Evolutionary conservation across 2,797 vertebrate species (phyloP), one percentile per base, ranked within the genome.

Genomic region (Hyperoplus immaculatus): DNA sequence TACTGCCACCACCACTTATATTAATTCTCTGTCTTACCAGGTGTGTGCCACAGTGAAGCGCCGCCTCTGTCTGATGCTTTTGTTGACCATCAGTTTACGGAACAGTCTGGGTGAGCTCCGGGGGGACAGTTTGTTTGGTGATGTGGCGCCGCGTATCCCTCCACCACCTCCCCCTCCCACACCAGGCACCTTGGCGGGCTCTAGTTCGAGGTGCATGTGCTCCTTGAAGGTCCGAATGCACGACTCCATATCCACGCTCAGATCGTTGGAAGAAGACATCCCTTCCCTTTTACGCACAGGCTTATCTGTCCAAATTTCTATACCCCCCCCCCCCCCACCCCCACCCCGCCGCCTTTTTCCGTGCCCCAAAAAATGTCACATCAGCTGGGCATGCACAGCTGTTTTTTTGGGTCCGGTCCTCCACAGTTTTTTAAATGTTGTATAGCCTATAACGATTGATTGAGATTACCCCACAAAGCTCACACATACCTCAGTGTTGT

Each of bases 31-130:
- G 9, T 72, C 98, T 98, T 98, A 99, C 98, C 98, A 99, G 49
- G 98, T 99, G 92, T 99, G 98, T 41, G 98, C 98, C 81, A 99
- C 98, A 0, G 98, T 99, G 93, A 99, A 99, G 79, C 98, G 96
- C 0, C 98, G 96, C 45, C 98, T 96, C 92, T 99, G 98, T 12
- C 98, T 95, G 86, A 98, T 97, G 95, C 98, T 98, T 94, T 98
- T 98, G 92, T 98, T 99, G 87, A 99, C 97, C 92, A 99, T 96
- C 92, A 99, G 96, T 95, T 98, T 98, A 95, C 98, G 96, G 92
- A 99, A 99, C 75, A 99, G 97, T 69, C 97, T 96, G 0, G 98
- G 98, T 2, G 98, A 99, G 91, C 97, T 98, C 89, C 98, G 96
- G 2, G 98, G 98, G 38, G 98, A 99, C 78, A 99, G 96, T 85